A percentile compares a stretch with the other conserved stretches of the same genome.
These are phyloP conservation scores for Lasioglossum lativentre DNA, from an alignment of 2,888 invertebrate species.

Conservation along the genomic window DNA sequence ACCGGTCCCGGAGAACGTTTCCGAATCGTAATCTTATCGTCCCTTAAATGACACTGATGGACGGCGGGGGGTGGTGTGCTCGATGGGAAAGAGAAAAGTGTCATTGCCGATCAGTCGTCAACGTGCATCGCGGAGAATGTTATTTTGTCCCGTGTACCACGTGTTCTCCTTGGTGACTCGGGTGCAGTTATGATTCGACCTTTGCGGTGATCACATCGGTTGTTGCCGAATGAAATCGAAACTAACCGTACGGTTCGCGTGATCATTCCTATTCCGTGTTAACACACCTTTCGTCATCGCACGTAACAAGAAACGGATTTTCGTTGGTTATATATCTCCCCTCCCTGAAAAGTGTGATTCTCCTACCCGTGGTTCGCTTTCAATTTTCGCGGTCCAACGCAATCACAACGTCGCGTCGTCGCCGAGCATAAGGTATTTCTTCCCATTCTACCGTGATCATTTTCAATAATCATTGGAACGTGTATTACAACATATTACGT, in stretches of 20 bases:
- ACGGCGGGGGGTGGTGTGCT: background rate
- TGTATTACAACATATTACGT: background rate
- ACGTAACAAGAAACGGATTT: background rate
- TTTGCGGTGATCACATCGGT: conserved; percentile 38
- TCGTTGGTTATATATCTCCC: background rate
- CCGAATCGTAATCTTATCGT: background rate
- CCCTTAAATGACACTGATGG: conserved; percentile 1
- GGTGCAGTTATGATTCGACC: conserved; percentile 44
- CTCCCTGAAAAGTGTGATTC: background rate
- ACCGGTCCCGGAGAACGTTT: background rate
- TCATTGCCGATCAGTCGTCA: conserved; percentile 12
- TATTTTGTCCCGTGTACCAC: conserved; percentile 26
- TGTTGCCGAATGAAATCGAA: conserved; percentile 24
- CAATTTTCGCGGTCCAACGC: conserved; percentile 8
- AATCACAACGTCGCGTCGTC: background rate
- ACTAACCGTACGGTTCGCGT: background rate
- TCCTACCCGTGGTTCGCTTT: background rate
- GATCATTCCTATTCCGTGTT: background rate
- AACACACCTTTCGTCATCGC: background rate
- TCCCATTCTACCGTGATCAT: background rate
- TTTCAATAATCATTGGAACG: background rate
- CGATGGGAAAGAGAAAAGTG: background rate
- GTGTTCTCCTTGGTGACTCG: conserved; percentile 19
- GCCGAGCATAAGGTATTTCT: conserved; percentile 21
- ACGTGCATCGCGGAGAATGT: background rate